phyloP scores from a whole-genome alignment of 2,797 vertebrate genomes.

The Paedocypris micromegethes region DNA sequence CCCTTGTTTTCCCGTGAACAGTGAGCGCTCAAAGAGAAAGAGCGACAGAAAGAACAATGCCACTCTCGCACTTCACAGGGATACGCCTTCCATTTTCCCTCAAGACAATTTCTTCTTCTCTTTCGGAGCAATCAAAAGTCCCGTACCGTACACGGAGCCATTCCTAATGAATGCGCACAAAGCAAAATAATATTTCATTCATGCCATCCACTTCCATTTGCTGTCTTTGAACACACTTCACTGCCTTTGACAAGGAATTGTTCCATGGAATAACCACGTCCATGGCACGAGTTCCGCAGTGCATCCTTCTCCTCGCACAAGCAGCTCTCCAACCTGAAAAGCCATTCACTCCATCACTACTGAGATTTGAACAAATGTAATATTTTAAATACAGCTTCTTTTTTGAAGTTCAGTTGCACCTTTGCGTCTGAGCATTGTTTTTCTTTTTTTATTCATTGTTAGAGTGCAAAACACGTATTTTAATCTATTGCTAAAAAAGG shows the following conservation, averaged over 20 bases:
- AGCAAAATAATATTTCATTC: constrained; percentile 67
- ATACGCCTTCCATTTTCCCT: constrained; percentile 24
- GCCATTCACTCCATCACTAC: too few species aligned
- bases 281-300: constrained; percentile 41
- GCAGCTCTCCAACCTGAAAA: background rate
- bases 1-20: background rate
- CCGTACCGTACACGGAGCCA: constrained; percentile 56
- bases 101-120: constrained; percentile 35
- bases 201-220: constrained; percentile 59
- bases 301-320: constrained; percentile 5
- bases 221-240: constrained; percentile 68
- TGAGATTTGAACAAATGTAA: too few species aligned
- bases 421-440: too few species aligned
- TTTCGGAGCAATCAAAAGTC: constrained; percentile 64
- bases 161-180: constrained; percentile 58
- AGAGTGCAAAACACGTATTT: too few species aligned
- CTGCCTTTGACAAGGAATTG: constrained; percentile 59
- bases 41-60: constrained; percentile 7
- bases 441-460: too few species aligned
- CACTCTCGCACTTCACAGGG: constrained; percentile 19
- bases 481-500: too few species aligned
- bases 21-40: too few species aligned
- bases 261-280: constrained; percentile 51
- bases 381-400: too few species aligned
- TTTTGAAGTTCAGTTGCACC: too few species aligned